These are phyloP conservation scores for Pseudorectes ferrugineus DNA, from an alignment of 2,113 vertebrate genomes.

Conservation along the genomic window DNA sequence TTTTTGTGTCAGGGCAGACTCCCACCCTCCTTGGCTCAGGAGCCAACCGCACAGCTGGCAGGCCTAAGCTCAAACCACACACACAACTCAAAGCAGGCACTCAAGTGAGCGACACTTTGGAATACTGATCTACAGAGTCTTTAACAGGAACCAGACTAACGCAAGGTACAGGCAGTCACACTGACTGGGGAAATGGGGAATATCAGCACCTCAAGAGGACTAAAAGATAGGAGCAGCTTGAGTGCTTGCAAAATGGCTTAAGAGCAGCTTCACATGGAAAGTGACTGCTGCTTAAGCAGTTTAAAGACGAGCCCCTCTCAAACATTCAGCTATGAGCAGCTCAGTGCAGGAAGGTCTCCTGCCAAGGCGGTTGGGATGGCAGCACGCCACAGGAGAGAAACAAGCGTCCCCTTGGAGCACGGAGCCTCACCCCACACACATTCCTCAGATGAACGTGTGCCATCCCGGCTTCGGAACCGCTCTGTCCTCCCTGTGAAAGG, in stretches of 20 bases:
- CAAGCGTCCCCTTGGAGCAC: neutral
- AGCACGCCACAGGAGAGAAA: neutral
- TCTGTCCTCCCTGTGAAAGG: neutral
- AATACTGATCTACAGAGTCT: neutral
- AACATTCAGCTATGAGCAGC: neutral
- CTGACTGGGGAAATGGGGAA: neutral
- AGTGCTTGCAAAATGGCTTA: neutral
- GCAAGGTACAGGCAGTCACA: neutral
- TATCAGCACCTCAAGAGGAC: neutral
- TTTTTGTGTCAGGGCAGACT: neutral
- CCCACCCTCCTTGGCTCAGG: neutral
- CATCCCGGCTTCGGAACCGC: neutral
- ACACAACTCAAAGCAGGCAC: neutral
- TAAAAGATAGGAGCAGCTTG: neutral
- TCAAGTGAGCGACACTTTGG: neutral
- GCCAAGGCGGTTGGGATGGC: neutral
- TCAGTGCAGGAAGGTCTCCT: neutral
- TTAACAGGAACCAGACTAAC: neutral
- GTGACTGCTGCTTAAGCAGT: neutral
- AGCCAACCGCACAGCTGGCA: neutral
- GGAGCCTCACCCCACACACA: neutral
- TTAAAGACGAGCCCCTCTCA: neutral
- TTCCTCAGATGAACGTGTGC: fast-evolving
- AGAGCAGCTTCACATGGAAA: neutral
- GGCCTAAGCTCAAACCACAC: neutral